Evolutionary conservation across 1,140 invertebrate species (phyloP), one percentile per base, ranked within the genome.

Genomic region (Rhizoglyphus robini): DNA sequence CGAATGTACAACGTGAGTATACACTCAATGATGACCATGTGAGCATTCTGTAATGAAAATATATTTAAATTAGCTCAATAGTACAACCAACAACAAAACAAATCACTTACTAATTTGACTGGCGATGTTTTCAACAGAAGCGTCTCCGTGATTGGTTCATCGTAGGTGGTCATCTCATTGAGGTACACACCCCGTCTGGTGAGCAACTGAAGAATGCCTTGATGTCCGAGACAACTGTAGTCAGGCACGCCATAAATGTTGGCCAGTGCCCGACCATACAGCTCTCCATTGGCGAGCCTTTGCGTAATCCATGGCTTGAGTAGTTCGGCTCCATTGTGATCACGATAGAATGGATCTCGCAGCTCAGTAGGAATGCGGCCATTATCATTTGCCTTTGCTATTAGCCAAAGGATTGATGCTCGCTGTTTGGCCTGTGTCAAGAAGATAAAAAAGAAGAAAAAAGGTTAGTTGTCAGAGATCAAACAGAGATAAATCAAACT

Each of bases 171-270:
- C 49, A 87, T 83, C 74, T 92, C 88, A 32, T 83, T 81, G 36
- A 93, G 84, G 72, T 86, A 89, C 38, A 96, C 86, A 54, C 91
- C 91, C 76, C 95, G 95, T 69, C 91, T 81, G 61, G 87, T 85
- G 67, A 98, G 80, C 62, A 90, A 90, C 79, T 95, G 90, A 27
- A 80, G 74, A 51, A 79, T 75, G 72, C 89, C 88, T 82, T 86
- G 88, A 78, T 96, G 91, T 80, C 91, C 93, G 67, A 95, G 83
- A 79, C 88, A 90, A 78, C 92, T 86, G 77, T 91, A 92, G 77
- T 93, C 91, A 63, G 90, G 90, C 80, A 98, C 93, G 58, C 88
- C 89, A 77, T 97, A 97, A 76, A 98, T 92, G 79, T 93, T 95
- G 69, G 88, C 86, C 75, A 96, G 80, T 51, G 92, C 92, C 75